A percentile compares a stretch with the other conserved stretches of the same genome.
phyloP scores from a whole-genome alignment of 2,888 invertebrate species.

The Salpingus planirostris region DNA sequence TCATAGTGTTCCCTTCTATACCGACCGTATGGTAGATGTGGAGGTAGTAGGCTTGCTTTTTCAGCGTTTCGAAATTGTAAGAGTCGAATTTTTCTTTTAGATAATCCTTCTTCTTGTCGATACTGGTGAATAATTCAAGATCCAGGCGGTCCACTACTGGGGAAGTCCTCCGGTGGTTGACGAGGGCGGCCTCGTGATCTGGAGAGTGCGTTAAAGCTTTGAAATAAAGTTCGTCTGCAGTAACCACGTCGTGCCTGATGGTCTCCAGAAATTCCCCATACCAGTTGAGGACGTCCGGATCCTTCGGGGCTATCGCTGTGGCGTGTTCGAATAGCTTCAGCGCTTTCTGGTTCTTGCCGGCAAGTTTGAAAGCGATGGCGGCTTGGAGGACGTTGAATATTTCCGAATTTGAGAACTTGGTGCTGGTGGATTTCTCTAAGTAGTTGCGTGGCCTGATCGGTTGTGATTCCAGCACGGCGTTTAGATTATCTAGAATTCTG shows the following conservation, averaged over 20 bases:
- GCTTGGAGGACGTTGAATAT: conserved; percentile 77
- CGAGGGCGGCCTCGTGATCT: conserved; percentile 67
- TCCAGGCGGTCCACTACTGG: conserved; percentile 87
- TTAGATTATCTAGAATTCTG: conserved; percentile 29
- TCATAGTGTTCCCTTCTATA: conserved; percentile 97
- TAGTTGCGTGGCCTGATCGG: conserved; percentile 15
- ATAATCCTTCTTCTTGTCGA: conserved; percentile 77
- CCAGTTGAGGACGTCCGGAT: conserved; percentile 85
- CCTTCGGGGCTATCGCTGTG: conserved; percentile 78
- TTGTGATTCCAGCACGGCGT: conserved; percentile 27
- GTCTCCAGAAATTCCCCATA: conserved; percentile 91
- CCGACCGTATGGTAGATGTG: conserved; percentile 96
- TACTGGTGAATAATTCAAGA: conserved; percentile 62
- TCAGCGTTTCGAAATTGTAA: conserved; percentile 73
- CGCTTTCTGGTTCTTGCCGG: conserved; percentile 80
- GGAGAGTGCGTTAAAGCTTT: conserved; percentile 79
- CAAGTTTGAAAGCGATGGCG: conserved; percentile 73
- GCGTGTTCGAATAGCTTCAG: conserved; percentile 84
- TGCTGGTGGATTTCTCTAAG: conserved; percentile 12
- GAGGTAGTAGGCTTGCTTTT: conserved; percentile 90
- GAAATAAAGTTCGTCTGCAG: conserved; percentile 85
- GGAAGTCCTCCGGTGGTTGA: conserved; percentile 75
- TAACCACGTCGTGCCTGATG: conserved; percentile 72
- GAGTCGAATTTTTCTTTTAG: conserved; percentile 70
- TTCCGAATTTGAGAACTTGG: conserved; percentile 49